Conservation (phyloP, 1,140 invertebrate genomes). For the Adelges cooleyi region DNA sequence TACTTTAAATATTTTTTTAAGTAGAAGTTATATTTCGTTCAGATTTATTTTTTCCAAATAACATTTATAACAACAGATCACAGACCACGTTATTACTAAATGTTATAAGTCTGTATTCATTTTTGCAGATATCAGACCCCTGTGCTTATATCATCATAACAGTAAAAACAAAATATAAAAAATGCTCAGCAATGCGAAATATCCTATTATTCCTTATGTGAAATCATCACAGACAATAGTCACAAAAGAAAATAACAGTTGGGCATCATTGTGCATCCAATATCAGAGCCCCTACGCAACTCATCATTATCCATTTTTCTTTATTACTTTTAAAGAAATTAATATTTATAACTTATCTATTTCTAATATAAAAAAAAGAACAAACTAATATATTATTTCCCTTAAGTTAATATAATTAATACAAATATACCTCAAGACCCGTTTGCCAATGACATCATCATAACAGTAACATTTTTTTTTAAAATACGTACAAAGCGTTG, state of each 20-base stretch:
- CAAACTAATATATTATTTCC: too few species aligned
- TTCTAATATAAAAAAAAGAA: too few species aligned
- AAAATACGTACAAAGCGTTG: too few species aligned
- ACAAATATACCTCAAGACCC: too few species aligned
- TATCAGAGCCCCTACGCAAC: constrained; percentile 13
- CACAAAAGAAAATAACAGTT: background rate
- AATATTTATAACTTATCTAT: too few species aligned
- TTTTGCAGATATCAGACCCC: constrained; percentile 7
- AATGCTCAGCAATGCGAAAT: background rate
- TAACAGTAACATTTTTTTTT: too few species aligned
- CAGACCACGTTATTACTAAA: constrained; percentile 15
- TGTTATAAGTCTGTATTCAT: constrained; percentile 6
- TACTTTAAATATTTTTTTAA: too few species aligned
- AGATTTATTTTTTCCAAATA: constrained; percentile 1
- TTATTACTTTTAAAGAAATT: too few species aligned
- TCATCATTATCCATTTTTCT: too few species aligned
- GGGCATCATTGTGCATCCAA: constrained; percentile 21
- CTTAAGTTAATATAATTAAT: too few species aligned
- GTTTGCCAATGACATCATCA: too few species aligned
- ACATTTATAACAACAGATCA: constrained; percentile 15
- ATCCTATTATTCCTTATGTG: constrained; percentile 5
- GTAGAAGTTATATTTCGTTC: constrained; percentile 16
- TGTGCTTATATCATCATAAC: constrained; percentile 17
- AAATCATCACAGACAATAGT: background rate
- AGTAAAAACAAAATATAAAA: background rate